Percentiles rank a stretch among this genome's conserved stretches.
Conservation (phyloP, 2,888 invertebrate species). For the Drosophila borealis region DNA sequence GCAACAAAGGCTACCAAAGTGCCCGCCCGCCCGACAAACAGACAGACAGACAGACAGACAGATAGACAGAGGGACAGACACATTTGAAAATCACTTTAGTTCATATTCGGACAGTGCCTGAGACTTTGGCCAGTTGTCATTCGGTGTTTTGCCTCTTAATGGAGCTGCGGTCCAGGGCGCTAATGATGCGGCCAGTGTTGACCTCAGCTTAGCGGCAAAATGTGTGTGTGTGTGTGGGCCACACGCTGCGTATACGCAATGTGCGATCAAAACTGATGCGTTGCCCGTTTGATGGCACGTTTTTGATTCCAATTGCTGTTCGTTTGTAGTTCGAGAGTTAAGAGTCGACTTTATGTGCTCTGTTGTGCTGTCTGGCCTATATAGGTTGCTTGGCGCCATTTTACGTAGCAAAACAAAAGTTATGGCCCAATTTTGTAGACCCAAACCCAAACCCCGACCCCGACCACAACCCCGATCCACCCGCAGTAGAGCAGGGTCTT, state of each 20-base stretch:
- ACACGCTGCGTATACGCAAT: conserved; percentile 32
- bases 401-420: conserved; percentile 79
- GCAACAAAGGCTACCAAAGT: conserved; percentile 59
- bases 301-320: conserved; percentile 69
- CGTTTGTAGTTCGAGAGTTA: conserved; percentile 45
- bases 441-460: conserved; percentile 17
- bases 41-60: conserved; percentile 7
- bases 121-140: conserved; percentile 77
- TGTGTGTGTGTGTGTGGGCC: background rate
- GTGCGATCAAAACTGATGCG: conserved; percentile 20
- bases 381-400: conserved; percentile 80
- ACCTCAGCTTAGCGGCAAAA: background rate
- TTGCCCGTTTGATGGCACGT: conserved; percentile 61
- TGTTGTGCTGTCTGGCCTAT: conserved; percentile 70
- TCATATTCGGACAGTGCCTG: conserved; percentile 67
- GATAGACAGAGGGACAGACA: conserved; percentile 26
- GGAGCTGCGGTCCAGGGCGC: conserved; percentile 67
- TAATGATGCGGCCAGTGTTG: conserved; percentile 69
- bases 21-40: conserved; percentile 30
- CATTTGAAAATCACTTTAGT: conserved; percentile 81
- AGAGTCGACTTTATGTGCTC: conserved; percentile 48
- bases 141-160: conserved; percentile 59
- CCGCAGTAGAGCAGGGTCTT: conserved; percentile 39
- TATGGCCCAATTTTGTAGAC: conserved; percentile 74
- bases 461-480: background rate